Conservation (phyloP, 2,797 vertebrate species). For the Tinamus major region DNA sequence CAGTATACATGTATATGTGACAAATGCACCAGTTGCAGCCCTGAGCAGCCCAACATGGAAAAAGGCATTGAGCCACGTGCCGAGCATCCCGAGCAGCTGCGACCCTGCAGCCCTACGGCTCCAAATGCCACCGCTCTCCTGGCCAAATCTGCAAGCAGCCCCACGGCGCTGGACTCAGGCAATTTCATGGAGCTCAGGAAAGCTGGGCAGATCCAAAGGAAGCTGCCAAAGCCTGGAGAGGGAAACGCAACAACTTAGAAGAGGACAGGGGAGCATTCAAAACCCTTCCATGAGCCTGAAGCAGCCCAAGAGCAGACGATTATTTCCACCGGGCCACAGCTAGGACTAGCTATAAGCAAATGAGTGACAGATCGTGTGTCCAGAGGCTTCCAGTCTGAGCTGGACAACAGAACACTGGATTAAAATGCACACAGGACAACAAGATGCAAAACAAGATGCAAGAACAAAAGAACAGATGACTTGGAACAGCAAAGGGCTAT, state of each 20-base stretch:
- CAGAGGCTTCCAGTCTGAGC: neutral
- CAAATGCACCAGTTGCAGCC: neutral
- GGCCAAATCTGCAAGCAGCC: neutral
- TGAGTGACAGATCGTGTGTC: neutral
- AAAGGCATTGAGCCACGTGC: neutral
- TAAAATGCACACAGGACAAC: neutral
- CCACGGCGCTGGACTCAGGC: neutral
- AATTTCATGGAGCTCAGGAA: constrained; percentile 51
- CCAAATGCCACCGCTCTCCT: neutral
- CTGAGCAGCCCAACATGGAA: neutral
- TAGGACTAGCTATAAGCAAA: neutral
- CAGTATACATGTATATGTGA: neutral
- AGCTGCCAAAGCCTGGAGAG: constrained; percentile 15
- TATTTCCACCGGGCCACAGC: neutral
- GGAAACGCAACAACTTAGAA: neutral
- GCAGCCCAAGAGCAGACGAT: neutral
- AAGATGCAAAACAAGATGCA: too few species aligned
- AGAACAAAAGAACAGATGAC: neutral
- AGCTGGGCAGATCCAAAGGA: neutral
- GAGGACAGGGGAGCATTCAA: neutral
- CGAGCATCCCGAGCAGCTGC: neutral
- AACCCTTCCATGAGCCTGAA: neutral
- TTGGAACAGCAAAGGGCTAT: neutral
- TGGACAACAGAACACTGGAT: neutral
- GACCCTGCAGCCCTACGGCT: rapidly evolving